Percentiles rank a stretch among this genome's conserved stretches.
phyloP scores from a whole-genome alignment of 2,113 vertebrate genomes.

The Podarcis raffonei region DNA sequence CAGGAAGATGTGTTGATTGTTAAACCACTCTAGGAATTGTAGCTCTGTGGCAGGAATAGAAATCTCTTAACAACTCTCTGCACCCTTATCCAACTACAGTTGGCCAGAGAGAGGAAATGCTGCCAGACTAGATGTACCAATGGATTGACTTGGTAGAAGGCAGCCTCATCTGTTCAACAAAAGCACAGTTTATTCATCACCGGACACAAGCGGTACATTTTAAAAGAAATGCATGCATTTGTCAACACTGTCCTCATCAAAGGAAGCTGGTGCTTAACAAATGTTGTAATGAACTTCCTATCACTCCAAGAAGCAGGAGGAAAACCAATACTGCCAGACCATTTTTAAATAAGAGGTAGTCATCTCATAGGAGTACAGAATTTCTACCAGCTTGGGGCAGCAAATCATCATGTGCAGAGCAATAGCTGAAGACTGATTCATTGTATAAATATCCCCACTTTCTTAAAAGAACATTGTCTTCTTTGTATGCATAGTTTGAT shows the following conservation, averaged over 20 bases:
- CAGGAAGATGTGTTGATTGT: too few relatives aligned
- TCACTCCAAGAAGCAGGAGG: not conserved
- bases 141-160: too few relatives aligned
- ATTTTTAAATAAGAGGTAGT: not conserved
- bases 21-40: too few relatives aligned
- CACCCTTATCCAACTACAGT: too few relatives aligned
- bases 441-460: slow-evolving; percentile 11
- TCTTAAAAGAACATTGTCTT: slow-evolving; percentile 6
- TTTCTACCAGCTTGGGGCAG: not conserved
- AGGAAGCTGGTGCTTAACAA: not conserved
- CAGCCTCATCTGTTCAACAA: too few relatives aligned
- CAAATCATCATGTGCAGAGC: not conserved
- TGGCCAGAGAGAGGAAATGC: too few relatives aligned
- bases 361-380: slow-evolving; percentile 1
- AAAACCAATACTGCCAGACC: not conserved
- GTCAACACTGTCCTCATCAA: not conserved
- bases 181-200: too few relatives aligned
- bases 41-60: too few relatives aligned
- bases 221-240: not conserved
- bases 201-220: too few relatives aligned
- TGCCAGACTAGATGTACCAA: too few relatives aligned
- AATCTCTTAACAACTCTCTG: too few relatives aligned
- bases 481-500: not conserved
- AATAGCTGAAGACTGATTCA: not conserved
- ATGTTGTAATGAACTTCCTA: not conserved